These are phyloP conservation scores for Limnothrissa miodon DNA, from an alignment of 2,113 vertebrate species.

Conservation along the genomic window DNA sequence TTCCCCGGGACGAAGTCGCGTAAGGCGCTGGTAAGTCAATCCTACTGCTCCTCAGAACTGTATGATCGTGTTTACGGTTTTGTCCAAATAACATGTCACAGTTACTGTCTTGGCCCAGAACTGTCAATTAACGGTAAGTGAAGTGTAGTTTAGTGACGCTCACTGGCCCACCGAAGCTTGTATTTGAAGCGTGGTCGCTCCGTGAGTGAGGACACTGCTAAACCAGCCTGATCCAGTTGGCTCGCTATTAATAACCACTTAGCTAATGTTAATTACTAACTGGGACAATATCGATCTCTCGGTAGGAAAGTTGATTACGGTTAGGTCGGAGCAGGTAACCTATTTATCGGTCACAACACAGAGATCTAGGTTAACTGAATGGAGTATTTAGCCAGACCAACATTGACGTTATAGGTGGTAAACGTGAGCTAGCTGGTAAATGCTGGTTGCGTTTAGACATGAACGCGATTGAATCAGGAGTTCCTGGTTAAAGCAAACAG, in stretches of 20 bases:
- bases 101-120: background rate
- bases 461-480: background rate
- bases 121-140: background rate
- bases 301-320: background rate
- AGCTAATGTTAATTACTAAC: background rate
- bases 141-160: background rate
- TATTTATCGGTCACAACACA: background rate
- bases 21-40: conserved; percentile 32
- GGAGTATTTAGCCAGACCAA: background rate
- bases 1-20: conserved; percentile 12
- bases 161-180: no score
- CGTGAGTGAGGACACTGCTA: conserved; percentile 26
- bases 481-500: background rate
- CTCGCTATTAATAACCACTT: conserved; percentile 47
- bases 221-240: conserved; percentile 43
- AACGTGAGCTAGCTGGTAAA: background rate
- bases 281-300: background rate
- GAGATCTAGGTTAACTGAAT: background rate
- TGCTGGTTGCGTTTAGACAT: background rate
- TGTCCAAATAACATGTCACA: background rate
- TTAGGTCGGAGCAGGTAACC: background rate
- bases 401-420: background rate
- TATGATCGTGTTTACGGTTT: background rate
- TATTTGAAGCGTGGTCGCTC: background rate
- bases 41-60: background rate